phyloP scores from a whole-genome alignment of 92 coral and sea anemone species.

The Phenganax stokvisi region DNA sequence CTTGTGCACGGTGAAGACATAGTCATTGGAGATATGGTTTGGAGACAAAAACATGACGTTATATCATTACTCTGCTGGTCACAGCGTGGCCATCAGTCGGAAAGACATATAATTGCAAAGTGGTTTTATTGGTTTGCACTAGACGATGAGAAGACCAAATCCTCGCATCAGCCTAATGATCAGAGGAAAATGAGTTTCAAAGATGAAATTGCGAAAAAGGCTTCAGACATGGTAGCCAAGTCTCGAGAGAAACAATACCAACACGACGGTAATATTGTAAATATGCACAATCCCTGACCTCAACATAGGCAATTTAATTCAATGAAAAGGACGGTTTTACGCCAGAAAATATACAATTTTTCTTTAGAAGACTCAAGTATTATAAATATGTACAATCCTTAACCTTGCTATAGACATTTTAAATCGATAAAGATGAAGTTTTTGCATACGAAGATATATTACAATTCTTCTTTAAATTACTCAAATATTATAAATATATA shows the following conservation, averaged over 20 bases:
- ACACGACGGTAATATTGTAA: slow-evolving; percentile 9
- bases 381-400: too few species aligned
- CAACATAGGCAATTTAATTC: background rate
- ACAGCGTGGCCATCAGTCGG: too few species aligned
- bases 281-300: background rate
- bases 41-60: too few species aligned
- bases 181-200: slow-evolving; percentile 34
- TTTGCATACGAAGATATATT: too few species aligned
- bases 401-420: background rate
- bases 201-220: slow-evolving; percentile 24
- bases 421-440: too few species aligned
- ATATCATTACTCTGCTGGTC: too few species aligned
- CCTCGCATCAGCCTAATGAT: background rate
- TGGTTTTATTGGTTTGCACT: background rate
- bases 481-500: too few species aligned
- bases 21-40: too few species aligned
- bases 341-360: background rate
- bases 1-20: too few species aligned
- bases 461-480: too few species aligned
- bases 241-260: slow-evolving; percentile 27
- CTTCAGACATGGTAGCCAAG: slow-evolving; percentile 16
- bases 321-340: too few species aligned
- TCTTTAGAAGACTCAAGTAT: background rate
- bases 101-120: background rate
- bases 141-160: slow-evolving; percentile 13